Percentiles rank a stretch among this genome's conserved stretches.
Conservation (phyloP, 2,888 invertebrate species). For the Cantharis nigra region DNA sequence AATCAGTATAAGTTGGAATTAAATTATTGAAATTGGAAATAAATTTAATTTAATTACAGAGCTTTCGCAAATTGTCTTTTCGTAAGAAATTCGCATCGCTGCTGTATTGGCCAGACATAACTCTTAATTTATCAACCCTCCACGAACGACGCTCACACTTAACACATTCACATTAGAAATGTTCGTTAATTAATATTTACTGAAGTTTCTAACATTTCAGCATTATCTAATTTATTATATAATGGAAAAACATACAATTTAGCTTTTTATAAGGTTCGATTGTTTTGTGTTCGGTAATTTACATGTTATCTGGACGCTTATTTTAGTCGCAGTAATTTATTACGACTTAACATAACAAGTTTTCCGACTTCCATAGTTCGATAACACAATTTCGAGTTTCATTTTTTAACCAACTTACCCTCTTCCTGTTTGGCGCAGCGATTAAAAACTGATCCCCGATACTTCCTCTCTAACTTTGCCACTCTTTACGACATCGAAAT, state of each 20-base stretch:
- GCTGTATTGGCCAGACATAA: conserved; percentile 31
- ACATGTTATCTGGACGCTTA: neutral
- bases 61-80: conserved; percentile 37
- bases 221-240: neutral
- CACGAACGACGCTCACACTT: neutral
- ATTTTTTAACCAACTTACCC: neutral
- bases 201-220: conserved; percentile 31
- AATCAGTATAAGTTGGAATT: conserved; percentile 26
- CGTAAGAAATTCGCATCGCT: conserved; percentile 28
- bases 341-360: neutral
- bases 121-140: conserved; percentile 32
- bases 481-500: neutral
- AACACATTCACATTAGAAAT: conserved; percentile 32
- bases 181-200: conserved; percentile 40
- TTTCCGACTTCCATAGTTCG: neutral
- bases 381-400: neutral
- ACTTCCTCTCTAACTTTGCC: neutral
- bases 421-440: neutral
- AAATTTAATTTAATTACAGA: conserved; percentile 45
- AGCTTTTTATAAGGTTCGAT: neutral
- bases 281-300: neutral
- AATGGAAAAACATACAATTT: conserved; percentile 12
- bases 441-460: too few relatives aligned
- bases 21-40: conserved; percentile 35
- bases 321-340: neutral